Conservation (phyloP, 2,113 vertebrate species). For the human region GRCh38 chr1:46210501-46211000, state of each 20-base stretch:
- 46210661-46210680: not conserved
- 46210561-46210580: not conserved
- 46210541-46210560: not conserved
- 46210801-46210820: too few relatives aligned
- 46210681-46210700: not conserved
- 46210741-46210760: not conserved
- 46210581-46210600: not conserved
- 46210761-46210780: not conserved
- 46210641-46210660: not conserved
- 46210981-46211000: too few relatives aligned
- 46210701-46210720: not conserved
- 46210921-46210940: too few relatives aligned
- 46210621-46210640: not conserved
- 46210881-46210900: too few relatives aligned
- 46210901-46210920: too few relatives aligned
- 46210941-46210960: too few relatives aligned
- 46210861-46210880: too few relatives aligned
- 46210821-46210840: too few relatives aligned
- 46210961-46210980: too few relatives aligned
- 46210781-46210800: not conserved
- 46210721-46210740: not conserved
- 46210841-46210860: too few relatives aligned
- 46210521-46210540: not conserved
- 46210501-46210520: not conserved
- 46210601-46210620: not conserved